phyloP scores from a whole-genome alignment of 2,113 vertebrate species.

The Xiphias gladius region DNA sequence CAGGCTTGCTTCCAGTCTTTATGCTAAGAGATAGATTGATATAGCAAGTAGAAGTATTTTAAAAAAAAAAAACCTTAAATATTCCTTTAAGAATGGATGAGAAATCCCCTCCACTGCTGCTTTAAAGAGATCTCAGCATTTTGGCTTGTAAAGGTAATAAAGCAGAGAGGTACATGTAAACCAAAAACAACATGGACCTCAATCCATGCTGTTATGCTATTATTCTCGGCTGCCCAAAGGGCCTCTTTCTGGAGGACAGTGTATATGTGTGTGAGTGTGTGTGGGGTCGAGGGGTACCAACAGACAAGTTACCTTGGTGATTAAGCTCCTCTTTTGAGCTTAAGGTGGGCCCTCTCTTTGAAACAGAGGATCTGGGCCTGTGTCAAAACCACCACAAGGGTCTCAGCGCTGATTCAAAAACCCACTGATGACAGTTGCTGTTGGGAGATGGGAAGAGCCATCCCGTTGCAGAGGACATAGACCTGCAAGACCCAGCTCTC shows the following conservation, averaged over 20 bases:
- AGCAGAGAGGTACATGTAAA: slow-evolving; percentile 10
- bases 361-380: slow-evolving; percentile 56
- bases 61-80: background rate
- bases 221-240: slow-evolving; percentile 20
- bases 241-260: slow-evolving; percentile 45
- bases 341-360: slow-evolving; percentile 68
- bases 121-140: background rate
- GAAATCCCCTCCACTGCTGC: background rate
- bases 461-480: slow-evolving; percentile 16
- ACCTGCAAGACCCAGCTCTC: slow-evolving; percentile 27
- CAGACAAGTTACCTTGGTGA: slow-evolving; percentile 67
- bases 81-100: background rate
- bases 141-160: background rate
- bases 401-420: slow-evolving; percentile 49
- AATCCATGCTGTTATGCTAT: slow-evolving; percentile 23
- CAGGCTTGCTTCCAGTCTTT: background rate
- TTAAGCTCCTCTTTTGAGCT: slow-evolving; percentile 76
- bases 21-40: background rate
- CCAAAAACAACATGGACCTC: slow-evolving; percentile 4
- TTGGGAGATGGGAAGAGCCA: slow-evolving; percentile 49
- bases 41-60: background rate
- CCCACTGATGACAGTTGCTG: slow-evolving; percentile 64
- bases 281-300: slow-evolving; percentile 17
- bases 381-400: slow-evolving; percentile 57
- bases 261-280: slow-evolving; percentile 19